Evolutionary conservation across 2,113 vertebrate species (phyloP).

Genomic region (Anolis carolinensis): DNA sequence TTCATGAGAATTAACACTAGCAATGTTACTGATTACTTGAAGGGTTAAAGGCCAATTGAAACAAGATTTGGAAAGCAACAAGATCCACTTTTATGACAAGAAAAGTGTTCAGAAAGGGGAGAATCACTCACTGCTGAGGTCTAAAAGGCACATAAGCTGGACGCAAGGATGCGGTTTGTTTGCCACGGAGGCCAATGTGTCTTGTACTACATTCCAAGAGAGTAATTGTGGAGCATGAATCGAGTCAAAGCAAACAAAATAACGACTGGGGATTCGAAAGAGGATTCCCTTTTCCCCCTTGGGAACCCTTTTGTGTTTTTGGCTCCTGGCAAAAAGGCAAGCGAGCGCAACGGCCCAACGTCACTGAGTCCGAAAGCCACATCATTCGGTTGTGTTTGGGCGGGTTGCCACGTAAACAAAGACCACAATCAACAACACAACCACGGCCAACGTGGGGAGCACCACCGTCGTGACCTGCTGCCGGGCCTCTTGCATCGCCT

Average conservation of each 20-base stretch:
- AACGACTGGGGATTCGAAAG: conserved; percentile 28
- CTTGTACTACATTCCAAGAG: conserved; percentile 72
- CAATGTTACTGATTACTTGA: conserved; percentile 49
- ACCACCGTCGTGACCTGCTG: conserved; percentile 92
- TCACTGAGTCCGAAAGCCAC: conserved; percentile 33
- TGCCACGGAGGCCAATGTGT: conserved; percentile 68
- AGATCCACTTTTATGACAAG: conserved; percentile 48
- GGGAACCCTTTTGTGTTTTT: conserved; percentile 32
- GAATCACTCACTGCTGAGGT: conserved; percentile 69
- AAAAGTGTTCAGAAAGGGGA: conserved; percentile 50
- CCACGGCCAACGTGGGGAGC: conserved; percentile 87
- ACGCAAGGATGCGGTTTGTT: conserved; percentile 66
- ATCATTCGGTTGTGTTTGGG: conserved; percentile 84
- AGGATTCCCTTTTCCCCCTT: conserved; percentile 28
- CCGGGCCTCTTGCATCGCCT: conserved; percentile 96
- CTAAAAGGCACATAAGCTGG: conserved; percentile 82
- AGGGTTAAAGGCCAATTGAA: conserved; percentile 63
- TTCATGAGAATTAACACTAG: conserved; percentile 45
- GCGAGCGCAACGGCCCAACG: conserved; percentile 38
- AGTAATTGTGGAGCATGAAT: conserved; percentile 60
- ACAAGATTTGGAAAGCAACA: conserved; percentile 63
- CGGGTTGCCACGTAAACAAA: conserved; percentile 96
- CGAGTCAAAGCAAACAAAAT: conserved; percentile 67
- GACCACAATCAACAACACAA: conserved; percentile 90
- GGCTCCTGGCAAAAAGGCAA: conserved; percentile 43